A percentile compares a stretch with the other conserved stretches of the same genome.
These are phyloP conservation scores for Gymnocheta viridis DNA, from an alignment of 2,888 invertebrate genomes.

Conservation along the genomic window DNA sequence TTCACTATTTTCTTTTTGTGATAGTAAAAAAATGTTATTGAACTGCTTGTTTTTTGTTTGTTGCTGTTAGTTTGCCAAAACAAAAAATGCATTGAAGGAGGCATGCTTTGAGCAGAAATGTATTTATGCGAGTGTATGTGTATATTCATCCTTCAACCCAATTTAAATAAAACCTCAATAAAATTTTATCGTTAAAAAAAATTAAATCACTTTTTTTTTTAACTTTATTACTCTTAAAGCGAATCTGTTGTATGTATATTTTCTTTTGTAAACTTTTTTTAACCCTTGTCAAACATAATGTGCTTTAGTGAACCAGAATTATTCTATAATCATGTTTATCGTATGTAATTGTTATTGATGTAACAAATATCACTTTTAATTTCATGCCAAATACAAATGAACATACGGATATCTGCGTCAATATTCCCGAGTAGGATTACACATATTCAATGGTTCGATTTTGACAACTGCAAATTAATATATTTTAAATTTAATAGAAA, in stretches of 20 bases:
- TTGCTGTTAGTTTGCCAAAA: not conserved
- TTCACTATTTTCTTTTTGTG: not conserved
- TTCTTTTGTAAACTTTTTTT: not conserved
- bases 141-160: not conserved
- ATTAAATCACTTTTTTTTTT: not conserved
- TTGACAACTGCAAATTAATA: no score
- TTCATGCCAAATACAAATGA: no score
- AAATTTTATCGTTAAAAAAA: not conserved
- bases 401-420: no score
- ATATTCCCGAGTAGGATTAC: no score
- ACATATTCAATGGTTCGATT: no score
- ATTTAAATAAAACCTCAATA: not conserved
- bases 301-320: not conserved
- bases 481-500: no score
- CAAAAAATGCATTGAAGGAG: not conserved
- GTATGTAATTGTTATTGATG: no score
- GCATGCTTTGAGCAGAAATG: not conserved
- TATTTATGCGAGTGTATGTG: not conserved
- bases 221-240: not conserved
- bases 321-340: not conserved
- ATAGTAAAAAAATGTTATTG: slow-evolving; percentile 31
- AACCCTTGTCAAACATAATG: not conserved
- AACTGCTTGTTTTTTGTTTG: slow-evolving; percentile 8
- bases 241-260: not conserved
- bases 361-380: no score